phyloP scores from a whole-genome alignment of 2,113 vertebrate species.

The Rhadina sibilatrix region DNA sequence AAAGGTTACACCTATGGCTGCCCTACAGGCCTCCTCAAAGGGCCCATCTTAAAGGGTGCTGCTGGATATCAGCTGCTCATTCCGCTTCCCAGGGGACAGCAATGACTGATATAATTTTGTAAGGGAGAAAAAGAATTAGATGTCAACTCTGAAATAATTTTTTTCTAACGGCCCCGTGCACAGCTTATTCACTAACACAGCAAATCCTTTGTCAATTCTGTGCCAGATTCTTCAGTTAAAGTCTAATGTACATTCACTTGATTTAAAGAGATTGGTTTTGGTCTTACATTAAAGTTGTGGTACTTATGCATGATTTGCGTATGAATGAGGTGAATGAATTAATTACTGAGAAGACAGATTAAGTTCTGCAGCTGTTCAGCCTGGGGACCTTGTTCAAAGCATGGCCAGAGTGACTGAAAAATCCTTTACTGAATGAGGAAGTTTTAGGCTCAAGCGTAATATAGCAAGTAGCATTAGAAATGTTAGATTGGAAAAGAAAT shows the following conservation, averaged over 20 bases:
- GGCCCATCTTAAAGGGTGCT: neutral
- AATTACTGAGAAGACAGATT: constrained; percentile 72
- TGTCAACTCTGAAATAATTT: neutral
- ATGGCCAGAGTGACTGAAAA: constrained; percentile 40
- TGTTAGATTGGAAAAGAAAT: constrained; percentile 49
- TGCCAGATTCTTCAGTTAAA: constrained; percentile 54
- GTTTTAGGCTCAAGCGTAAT: constrained; percentile 49
- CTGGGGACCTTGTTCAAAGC: constrained; percentile 56
- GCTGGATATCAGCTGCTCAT: neutral
- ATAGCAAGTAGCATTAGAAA: constrained; percentile 51
- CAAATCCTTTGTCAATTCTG: constrained; percentile 58
- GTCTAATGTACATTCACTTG: constrained; percentile 65
- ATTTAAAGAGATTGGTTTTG: constrained; percentile 69
- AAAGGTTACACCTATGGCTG: neutral
- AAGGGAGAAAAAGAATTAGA: neutral
- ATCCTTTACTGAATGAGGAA: constrained; percentile 54
- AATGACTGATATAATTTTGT: neutral
- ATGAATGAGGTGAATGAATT: constrained; percentile 73
- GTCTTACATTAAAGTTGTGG: constrained; percentile 70
- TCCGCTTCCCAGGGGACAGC: neutral
- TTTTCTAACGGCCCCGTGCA: neutral
- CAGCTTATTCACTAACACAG: constrained; percentile 6
- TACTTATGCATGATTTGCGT: constrained; percentile 65
- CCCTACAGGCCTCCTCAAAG: neutral
- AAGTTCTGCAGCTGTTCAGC: constrained; percentile 76